These are phyloP conservation scores for Labeo catla DNA, from an alignment of 2,113 vertebrate species.

Conservation along the genomic window DNA sequence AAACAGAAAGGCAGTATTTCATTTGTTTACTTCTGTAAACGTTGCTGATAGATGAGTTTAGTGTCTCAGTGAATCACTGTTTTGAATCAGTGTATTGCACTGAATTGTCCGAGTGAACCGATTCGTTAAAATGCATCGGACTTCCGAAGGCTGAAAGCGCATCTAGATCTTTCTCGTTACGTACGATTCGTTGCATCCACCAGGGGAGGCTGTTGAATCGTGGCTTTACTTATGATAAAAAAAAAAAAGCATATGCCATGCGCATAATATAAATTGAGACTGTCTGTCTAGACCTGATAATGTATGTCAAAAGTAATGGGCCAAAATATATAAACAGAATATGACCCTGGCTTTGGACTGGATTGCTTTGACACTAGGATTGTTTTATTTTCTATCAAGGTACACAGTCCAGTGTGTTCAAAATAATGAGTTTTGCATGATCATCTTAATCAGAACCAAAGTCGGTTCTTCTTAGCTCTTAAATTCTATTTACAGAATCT, in stretches of 20 bases:
- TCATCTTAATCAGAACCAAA: neutral
- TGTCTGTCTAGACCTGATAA: neutral
- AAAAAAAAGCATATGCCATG: neutral
- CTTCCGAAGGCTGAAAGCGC: neutral
- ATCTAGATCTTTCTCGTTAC: neutral
- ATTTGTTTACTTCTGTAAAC: neutral
- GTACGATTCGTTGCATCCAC: constrained; percentile 47
- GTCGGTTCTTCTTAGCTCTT: neutral
- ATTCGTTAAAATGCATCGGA: neutral
- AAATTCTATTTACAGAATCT: neutral
- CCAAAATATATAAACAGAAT: neutral
- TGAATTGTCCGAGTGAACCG: neutral
- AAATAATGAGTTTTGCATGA: neutral
- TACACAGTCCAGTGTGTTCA: neutral
- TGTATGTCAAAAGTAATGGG: neutral
- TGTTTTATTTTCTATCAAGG: neutral
- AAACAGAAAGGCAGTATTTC: neutral
- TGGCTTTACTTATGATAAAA: neutral
- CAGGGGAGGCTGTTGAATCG: constrained; percentile 57
- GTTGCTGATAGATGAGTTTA: neutral
- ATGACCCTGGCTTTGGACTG: neutral
- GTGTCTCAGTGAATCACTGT: neutral
- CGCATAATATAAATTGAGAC: neutral
- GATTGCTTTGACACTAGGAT: neutral
- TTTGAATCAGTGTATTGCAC: neutral